Evolutionary conservation across 1,140 invertebrate genomes (phyloP).

Genomic region (Venustaconcha ellipsiformis): DNA sequence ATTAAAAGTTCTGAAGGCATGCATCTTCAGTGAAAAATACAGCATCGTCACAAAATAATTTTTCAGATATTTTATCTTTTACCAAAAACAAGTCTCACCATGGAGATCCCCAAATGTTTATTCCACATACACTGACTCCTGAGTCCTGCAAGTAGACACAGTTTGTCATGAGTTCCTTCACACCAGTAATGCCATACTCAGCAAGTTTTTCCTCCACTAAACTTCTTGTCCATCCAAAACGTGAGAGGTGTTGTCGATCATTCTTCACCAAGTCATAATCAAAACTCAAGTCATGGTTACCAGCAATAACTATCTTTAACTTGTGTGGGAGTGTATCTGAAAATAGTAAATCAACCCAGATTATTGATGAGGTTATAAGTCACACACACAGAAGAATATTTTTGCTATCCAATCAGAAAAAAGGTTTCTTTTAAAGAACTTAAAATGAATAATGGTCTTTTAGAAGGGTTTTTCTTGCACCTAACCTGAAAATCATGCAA

Average conservation of each 20-base stretch:
- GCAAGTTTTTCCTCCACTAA: slow-evolving; percentile 16
- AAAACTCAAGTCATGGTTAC: slow-evolving; percentile 91
- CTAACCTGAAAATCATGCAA: not conserved
- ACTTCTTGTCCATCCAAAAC: not conserved
- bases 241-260: slow-evolving; percentile 12
- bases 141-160: slow-evolving; percentile 85
- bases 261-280: slow-evolving; percentile 68
- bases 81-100: slow-evolving; percentile 72
- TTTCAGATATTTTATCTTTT: too few relatives aligned
- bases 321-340: slow-evolving; percentile 80
- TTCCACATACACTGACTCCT: slow-evolving; percentile 76
- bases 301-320: slow-evolving; percentile 88
- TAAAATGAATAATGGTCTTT: not conserved
- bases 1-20: not conserved
- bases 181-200: slow-evolving; percentile 19
- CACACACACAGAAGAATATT: not conserved
- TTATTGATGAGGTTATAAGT: not conserved
- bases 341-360: slow-evolving; percentile 13
- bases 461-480: not conserved
- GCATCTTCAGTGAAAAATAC: not conserved
- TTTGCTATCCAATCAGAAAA: not conserved
- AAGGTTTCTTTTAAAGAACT: not conserved
- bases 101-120: slow-evolving; percentile 87
- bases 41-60: too few relatives aligned
- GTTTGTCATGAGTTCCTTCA: slow-evolving; percentile 75